phyloP scores from a whole-genome alignment of 2,113 vertebrate species.

The Ameiurus melas region DNA sequence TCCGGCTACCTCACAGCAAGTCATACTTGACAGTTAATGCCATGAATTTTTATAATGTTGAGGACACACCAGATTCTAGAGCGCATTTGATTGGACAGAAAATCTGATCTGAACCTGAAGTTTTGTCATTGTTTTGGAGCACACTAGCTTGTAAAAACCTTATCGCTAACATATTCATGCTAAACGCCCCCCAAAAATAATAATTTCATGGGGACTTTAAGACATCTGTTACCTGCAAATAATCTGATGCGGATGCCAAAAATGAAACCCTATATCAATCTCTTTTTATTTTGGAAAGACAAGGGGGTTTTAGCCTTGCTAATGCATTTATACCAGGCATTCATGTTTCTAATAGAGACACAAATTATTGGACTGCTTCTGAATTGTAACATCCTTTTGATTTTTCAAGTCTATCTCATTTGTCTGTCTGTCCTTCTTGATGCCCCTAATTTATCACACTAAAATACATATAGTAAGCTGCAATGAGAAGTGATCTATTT shows the following conservation, averaged over 20 bases:
- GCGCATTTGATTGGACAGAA: too few relatives aligned
- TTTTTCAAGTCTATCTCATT: slow-evolving; percentile 26
- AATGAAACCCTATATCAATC: not conserved
- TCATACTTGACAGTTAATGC: too few relatives aligned
- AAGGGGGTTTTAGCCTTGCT: not conserved
- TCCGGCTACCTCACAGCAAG: too few relatives aligned
- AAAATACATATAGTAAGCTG: slow-evolving; percentile 65
- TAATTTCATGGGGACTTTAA: not conserved
- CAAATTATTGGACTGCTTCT: not conserved
- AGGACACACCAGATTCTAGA: too few relatives aligned
- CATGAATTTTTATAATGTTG: too few relatives aligned
- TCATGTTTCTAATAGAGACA: slow-evolving; percentile 2
- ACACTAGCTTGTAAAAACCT: too few relatives aligned
- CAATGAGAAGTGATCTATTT: slow-evolving; percentile 1
- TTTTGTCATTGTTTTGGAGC: too few relatives aligned
- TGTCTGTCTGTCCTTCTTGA: slow-evolving; percentile 1
- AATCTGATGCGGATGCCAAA: not conserved
- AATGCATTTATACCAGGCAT: not conserved
- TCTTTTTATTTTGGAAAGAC: not conserved
- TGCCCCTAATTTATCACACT: slow-evolving; percentile 66
- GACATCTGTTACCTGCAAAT: not conserved
- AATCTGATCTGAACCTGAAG: too few relatives aligned
- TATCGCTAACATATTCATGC: too few relatives aligned
- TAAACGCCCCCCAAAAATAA: too few relatives aligned
- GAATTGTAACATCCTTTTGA: not conserved